Base-by-base conservation (phyloP, 2,113 vertebrate species). In the Porphyrio hochstetteri region DNA sequence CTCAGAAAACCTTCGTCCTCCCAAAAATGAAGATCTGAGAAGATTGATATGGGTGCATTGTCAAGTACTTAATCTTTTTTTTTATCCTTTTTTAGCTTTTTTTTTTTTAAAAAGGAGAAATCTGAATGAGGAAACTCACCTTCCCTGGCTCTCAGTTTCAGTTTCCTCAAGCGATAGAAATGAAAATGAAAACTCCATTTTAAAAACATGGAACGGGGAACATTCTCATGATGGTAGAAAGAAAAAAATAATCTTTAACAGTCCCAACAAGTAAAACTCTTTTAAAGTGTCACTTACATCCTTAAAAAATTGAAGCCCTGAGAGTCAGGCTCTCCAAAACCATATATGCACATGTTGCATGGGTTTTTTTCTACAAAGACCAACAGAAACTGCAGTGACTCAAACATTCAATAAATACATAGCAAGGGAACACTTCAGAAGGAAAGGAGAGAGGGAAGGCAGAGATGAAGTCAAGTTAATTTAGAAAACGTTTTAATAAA, bases 111-210 rank as follows among this genome's bases (percentile, higher is more conserved):
- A n/a, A n/a, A 29, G 28, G 52, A 92, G 82, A 90, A 93, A 90
- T 94, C 82, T 80, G 48, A 94, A 96, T 88, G 33, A 94, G 38
- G 76, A 88, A 95, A 92, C 88, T 95, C 86, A 92, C 83, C 86
- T 95, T 95, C 59, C 48, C 79, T 55, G 31, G 42, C 82, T 36
- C 60, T 94, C 44, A 7, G 33, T 95, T 88, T 96, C 35, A 85
- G 57, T 78, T 75, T 86, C 31, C 48, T 95, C 55, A 71, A 92
- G 90, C 36, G 92, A 76, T 40, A 92, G 74, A 86, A 95, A 82
- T 69, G 57, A 97, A 93, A 97, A 94, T 69, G 57, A 97, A 93
- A 97, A 94, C 67, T 94, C 88, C 65, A 85, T 88, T 92, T 70
- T 69, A 65, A 95, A 93, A 94, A 82, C 60, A 90, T 64, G 63